Conservation (phyloP, 2,888 invertebrate genomes). For the Agrochola circellaris region DNA sequence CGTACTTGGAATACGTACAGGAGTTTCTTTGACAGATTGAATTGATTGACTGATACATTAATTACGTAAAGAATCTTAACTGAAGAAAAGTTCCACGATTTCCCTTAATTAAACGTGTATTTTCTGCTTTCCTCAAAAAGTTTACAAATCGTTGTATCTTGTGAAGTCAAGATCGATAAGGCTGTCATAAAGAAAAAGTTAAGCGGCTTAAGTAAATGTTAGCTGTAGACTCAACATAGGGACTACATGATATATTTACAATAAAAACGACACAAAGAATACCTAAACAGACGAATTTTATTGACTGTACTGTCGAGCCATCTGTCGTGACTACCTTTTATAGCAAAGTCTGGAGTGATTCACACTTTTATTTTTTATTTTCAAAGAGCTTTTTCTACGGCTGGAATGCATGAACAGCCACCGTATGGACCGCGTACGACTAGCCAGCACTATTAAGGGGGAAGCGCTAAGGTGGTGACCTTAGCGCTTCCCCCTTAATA, state of each 20-base stretch:
- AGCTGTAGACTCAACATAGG: conserved; percentile 11
- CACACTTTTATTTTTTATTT: conserved; percentile 22
- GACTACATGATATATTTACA: conserved; percentile 23
- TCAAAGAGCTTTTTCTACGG: conserved; percentile 34
- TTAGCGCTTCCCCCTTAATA: no score
- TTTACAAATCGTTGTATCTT: conserved; percentile 41
- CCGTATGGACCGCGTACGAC: not conserved
- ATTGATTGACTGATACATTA: conserved; percentile 56
- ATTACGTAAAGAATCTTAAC: conserved; percentile 41
- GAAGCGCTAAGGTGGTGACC: no score
- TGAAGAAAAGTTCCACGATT: conserved; percentile 45
- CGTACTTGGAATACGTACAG: not conserved
- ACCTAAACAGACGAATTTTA: conserved; percentile 31
- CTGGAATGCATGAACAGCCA: conserved; percentile 19
- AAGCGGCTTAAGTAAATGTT: conserved; percentile 9
- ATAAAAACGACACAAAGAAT: conserved; percentile 36
- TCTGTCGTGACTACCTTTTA: conserved; percentile 39
- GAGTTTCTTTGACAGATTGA: conserved; percentile 38
- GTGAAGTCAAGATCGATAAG: conserved; percentile 40
- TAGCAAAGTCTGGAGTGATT: conserved; percentile 27
- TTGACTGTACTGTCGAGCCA: conserved; percentile 2
- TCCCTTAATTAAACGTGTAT: conserved; percentile 37
- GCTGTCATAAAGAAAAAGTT: conserved; percentile 18
- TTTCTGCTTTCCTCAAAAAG: conserved; percentile 33
- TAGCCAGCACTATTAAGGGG: conserved; percentile 69